phyloP scores from a whole-genome alignment of 2,888 invertebrate species.

The Lysandra coridon region DNA sequence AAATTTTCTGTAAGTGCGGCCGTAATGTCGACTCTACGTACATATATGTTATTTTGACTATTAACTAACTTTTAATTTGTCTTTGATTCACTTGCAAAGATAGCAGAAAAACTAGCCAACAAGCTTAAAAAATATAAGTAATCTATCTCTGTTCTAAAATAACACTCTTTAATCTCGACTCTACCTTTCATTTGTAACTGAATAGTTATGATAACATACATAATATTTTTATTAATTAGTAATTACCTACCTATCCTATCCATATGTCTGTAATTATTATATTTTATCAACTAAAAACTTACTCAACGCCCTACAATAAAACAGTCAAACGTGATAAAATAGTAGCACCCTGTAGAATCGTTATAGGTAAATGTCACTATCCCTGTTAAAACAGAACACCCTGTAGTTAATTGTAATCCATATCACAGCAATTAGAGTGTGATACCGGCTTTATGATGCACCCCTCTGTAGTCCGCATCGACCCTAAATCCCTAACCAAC shows the following conservation, averaged over 20 bases:
- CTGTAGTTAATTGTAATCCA: slow-evolving; percentile 18
- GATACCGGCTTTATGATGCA: slow-evolving; percentile 4
- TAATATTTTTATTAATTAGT: background rate
- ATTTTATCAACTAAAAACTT: background rate
- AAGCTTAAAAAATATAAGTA: no score
- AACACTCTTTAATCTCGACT: no score
- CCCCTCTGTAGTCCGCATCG: slow-evolving; percentile 7
- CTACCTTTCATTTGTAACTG: no score
- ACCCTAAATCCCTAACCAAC: slow-evolving; percentile 15
- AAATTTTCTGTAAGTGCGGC: no score
- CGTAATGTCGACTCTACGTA: no score
- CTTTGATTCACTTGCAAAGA: no score
- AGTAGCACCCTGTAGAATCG: background rate
- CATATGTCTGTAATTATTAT: background rate
- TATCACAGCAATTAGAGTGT: slow-evolving; percentile 20
- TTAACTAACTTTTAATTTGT: no score
- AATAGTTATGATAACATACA: no score
- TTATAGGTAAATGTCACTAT: background rate
- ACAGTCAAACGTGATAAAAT: background rate
- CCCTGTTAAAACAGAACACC: background rate
- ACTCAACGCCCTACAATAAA: background rate
- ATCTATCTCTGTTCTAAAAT: no score
- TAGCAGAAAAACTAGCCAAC: no score
- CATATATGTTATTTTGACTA: no score
- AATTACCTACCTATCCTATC: background rate